Conservation (phyloP, 1,140 invertebrate genomes). For the Drosophila simulans region DNA sequence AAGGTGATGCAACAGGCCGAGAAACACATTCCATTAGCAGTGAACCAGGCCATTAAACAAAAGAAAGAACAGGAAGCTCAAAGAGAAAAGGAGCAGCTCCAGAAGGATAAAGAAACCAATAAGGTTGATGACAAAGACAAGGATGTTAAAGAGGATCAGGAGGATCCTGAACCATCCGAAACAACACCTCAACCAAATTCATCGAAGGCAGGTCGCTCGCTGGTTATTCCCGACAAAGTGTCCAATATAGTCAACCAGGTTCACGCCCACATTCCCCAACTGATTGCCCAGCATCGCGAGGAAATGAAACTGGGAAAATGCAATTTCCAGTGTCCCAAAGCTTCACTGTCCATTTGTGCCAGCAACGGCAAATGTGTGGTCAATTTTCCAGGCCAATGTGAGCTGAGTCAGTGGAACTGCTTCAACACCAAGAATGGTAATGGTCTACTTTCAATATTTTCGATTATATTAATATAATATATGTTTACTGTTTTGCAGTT, state of each 20-base stretch:
- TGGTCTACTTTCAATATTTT: not conserved
- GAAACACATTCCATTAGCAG: slow-evolving; percentile 59
- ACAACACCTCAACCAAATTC: not conserved
- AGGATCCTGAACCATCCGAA: slow-evolving; percentile 2
- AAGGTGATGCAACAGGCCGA: slow-evolving; percentile 71
- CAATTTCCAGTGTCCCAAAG: slow-evolving; percentile 56
- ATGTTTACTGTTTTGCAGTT: slow-evolving; percentile 21
- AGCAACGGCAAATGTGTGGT: slow-evolving; percentile 70
- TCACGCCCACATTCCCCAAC: slow-evolving; percentile 52
- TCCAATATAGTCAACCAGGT: slow-evolving; percentile 27
- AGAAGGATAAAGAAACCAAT: not conserved
- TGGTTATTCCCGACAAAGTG: slow-evolving; percentile 20
- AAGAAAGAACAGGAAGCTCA: slow-evolving; percentile 42
- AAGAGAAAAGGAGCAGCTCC: slow-evolving; percentile 25
- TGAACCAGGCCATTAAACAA: slow-evolving; percentile 62
- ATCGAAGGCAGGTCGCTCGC: slow-evolving; percentile 28
- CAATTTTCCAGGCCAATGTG: slow-evolving; percentile 74
- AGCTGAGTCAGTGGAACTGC: slow-evolving; percentile 72
- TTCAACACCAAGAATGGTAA: slow-evolving; percentile 75
- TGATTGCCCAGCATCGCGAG: slow-evolving; percentile 50
- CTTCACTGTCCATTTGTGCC: slow-evolving; percentile 65
- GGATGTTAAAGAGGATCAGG: slow-evolving; percentile 7
- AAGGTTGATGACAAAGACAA: not conserved
- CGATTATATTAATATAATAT: no score
- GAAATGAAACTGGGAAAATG: slow-evolving; percentile 63